These are phyloP conservation scores for Epinephelus malabaricus DNA, from an alignment of 2,797 vertebrate species.

Conservation along the genomic window DNA sequence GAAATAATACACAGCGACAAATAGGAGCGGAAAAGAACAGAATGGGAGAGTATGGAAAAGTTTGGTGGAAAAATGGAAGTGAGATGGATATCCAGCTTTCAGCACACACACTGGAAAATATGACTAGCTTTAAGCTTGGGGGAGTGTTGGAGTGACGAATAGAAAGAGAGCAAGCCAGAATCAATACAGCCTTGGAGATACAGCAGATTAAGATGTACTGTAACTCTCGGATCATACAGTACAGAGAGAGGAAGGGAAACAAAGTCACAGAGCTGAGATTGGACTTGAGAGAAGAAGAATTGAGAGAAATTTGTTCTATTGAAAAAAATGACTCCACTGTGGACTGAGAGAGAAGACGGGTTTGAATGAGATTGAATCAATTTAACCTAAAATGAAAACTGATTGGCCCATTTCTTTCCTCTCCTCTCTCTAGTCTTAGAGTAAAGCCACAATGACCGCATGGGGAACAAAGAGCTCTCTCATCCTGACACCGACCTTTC, in stretches of 20 bases:
- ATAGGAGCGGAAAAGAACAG: neutral
- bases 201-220: slow-evolving; percentile 54
- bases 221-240: slow-evolving; percentile 39
- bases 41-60: slow-evolving; percentile 18
- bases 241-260: slow-evolving; percentile 35
- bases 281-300: slow-evolving; percentile 30
- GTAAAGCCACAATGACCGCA: slow-evolving; percentile 30
- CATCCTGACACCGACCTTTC: slow-evolving; percentile 70
- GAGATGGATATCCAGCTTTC: slow-evolving; percentile 49
- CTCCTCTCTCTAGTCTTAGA: slow-evolving; percentile 13
- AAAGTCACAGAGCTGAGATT: slow-evolving; percentile 30
- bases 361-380: slow-evolving; percentile 41
- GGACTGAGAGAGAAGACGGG: slow-evolving; percentile 20
- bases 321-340: slow-evolving; percentile 45
- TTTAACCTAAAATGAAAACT: slow-evolving; percentile 50
- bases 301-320: slow-evolving; percentile 45
- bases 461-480: slow-evolving; percentile 36
- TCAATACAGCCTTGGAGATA: slow-evolving; percentile 66
- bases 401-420: slow-evolving; percentile 34
- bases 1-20: neutral
- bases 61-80: slow-evolving; percentile 21
- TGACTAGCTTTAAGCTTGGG: slow-evolving; percentile 50
- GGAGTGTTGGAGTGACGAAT: slow-evolving; percentile 31
- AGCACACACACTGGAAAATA: slow-evolving; percentile 65
- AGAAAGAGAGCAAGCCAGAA: slow-evolving; percentile 57